phyloP scores from a whole-genome alignment of 2,797 vertebrate species.

The Botia kubotai region DNA sequence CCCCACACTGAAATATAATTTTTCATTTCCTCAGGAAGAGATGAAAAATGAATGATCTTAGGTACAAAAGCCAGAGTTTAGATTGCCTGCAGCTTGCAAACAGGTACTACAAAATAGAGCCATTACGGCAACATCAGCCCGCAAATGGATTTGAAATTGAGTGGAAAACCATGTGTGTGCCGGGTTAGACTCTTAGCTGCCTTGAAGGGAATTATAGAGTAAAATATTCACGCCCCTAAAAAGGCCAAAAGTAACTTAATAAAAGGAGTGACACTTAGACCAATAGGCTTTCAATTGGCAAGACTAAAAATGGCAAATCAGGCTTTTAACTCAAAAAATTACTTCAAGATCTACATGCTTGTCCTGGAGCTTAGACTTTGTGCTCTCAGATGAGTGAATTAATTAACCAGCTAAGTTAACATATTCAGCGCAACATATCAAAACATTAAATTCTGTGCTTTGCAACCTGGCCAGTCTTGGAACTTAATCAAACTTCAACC shows the following conservation, averaged over 20 bases:
- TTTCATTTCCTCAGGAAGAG: constrained; percentile 46
- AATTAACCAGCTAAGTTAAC: too few species aligned
- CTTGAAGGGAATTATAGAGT: constrained; percentile 43
- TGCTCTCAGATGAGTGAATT: too few species aligned
- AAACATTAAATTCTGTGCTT: too few species aligned
- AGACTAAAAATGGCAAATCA: constrained; percentile 7
- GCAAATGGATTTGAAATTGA: constrained; percentile 60
- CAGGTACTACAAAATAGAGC: constrained; percentile 57
- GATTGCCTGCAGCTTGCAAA: constrained; percentile 56
- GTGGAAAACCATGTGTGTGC: constrained; percentile 46
- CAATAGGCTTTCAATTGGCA: constrained; percentile 10
- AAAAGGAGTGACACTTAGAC: constrained; percentile 7
- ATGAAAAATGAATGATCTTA: constrained; percentile 55
- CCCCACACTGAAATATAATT: constrained; percentile 38
- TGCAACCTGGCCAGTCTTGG: background rate
- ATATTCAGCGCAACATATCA: too few species aligned
- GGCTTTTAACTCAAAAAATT: background rate
- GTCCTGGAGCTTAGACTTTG: background rate
- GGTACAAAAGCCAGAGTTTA: constrained; percentile 41
- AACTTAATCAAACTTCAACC: background rate
- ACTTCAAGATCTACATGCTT: background rate
- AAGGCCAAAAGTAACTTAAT: constrained; percentile 18
- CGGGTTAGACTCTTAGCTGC: constrained; percentile 36
- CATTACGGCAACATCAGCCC: constrained; percentile 54
- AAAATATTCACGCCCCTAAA: constrained; percentile 41